Percentiles rank a stretch among this genome's conserved stretches.
Conservation (phyloP, 2,888 invertebrate genomes). For the Spodoptera picta region DNA sequence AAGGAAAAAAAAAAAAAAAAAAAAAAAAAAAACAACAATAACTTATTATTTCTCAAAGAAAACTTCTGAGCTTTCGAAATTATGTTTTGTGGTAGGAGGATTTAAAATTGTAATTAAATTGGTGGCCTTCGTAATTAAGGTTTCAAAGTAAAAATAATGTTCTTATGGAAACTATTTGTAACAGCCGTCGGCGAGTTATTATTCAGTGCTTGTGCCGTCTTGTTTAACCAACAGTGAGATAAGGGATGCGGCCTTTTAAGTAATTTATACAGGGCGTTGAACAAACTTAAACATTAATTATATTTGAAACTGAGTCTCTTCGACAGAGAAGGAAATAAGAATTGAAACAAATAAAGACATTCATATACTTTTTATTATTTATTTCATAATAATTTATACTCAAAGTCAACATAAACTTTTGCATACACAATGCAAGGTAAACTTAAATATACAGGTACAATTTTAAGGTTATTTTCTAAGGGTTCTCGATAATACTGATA, state of each 20-base stretch:
- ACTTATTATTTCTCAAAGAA: slow-evolving; percentile 18
- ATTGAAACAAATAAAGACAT: slow-evolving; percentile 42
- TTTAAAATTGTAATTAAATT: slow-evolving; percentile 11
- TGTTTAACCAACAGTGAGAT: slow-evolving; percentile 1
- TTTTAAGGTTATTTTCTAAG: slow-evolving; percentile 46
- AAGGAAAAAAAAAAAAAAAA: too few relatives aligned
- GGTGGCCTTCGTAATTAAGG: slow-evolving; percentile 11
- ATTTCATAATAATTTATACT: slow-evolving; percentile 52
- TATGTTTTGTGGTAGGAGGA: not conserved
- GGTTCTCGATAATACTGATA: slow-evolving; percentile 53
- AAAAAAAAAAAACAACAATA: too few relatives aligned
- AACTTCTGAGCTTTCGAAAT: not conserved
- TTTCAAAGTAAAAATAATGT: slow-evolving; percentile 29
- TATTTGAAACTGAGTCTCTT: slow-evolving; percentile 9
- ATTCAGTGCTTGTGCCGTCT: slow-evolving; percentile 23
- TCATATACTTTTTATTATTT: slow-evolving; percentile 56
- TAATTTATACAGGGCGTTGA: slow-evolving; percentile 25
- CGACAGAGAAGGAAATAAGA: not conserved
- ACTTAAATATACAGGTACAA: slow-evolving; percentile 64
- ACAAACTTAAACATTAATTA: slow-evolving; percentile 43
- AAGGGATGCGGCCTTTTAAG: slow-evolving; percentile 21
- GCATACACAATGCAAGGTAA: slow-evolving; percentile 41
- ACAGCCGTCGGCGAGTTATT: slow-evolving; percentile 19
- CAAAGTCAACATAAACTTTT: slow-evolving; percentile 43
- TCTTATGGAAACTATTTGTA: slow-evolving; percentile 31